phyloP scores from a whole-genome alignment of 2,888 invertebrate genomes.

The Ceriagrion tenellum region DNA sequence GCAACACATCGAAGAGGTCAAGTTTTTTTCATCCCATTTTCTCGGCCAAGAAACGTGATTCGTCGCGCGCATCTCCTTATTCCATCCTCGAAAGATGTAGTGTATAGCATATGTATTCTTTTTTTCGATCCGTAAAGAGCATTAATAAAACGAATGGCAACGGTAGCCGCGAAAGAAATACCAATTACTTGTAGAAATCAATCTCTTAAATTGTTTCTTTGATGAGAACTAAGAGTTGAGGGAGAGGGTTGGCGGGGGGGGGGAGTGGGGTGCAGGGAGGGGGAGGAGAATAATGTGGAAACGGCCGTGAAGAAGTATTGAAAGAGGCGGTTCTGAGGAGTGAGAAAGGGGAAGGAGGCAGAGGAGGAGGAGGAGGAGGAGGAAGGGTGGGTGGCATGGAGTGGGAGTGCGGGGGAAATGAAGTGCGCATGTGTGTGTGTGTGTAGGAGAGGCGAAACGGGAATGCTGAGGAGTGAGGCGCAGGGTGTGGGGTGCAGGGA shows the following conservation, averaged over 20 bases:
- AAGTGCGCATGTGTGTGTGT: too few species aligned
- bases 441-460: neutral
- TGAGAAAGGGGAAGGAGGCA: neutral
- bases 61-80: neutral
- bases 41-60: neutral
- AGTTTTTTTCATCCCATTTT: neutral
- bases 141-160: conserved; percentile 66
- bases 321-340: conserved; percentile 23
- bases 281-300: neutral
- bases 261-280: neutral
- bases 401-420: neutral
- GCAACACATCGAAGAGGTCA: neutral
- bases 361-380: neutral
- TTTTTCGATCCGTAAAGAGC: conserved; percentile 41
- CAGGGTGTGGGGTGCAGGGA: neutral
- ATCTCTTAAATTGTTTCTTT: conserved; percentile 68
- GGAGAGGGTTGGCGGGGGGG: too few species aligned
- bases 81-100: neutral
- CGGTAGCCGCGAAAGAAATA: conserved; percentile 64
- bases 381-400: neutral
- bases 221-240: conserved; percentile 38
- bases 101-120: neutral
- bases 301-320: conserved; percentile 41
- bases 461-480: neutral
- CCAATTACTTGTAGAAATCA: conserved; percentile 66